Evolutionary conservation across 2,113 vertebrate genomes (phyloP), one percentile per base, ranked within the genome.

Genomic region (Toxostoma redivivum): DNA sequence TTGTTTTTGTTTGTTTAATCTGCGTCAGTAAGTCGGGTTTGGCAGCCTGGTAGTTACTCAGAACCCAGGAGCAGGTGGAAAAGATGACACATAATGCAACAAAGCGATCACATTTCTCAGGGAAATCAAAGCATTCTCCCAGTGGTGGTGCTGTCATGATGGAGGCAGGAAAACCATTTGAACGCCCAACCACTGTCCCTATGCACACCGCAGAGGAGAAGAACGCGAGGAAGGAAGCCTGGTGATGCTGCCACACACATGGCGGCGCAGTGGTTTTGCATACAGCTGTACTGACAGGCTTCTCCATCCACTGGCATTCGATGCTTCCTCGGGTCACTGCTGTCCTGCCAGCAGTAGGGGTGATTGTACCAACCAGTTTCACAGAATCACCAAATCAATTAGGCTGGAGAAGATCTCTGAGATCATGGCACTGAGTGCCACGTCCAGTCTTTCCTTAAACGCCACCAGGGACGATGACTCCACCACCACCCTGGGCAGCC

Each of bases 101-200:
- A 78, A 76, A 73, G 73, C 3, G 0, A 53, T 53, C 15, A 5
- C 80, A 62, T 64, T 80, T 73, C 51, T 94, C 42, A 72, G 56
- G 40, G 73, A 96, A 94, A 94, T 90, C 70, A 95, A 92, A 94
- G 86, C 53, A 42, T 67, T 69, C 53, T 92, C 78, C 54, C 47
- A 62, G 38, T 15, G 47, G 38, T 22, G 35, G 19, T 71, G 47
- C 44, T 58, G 30, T 62, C 73, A 35, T 15, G 60, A 25, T n/a
- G 80, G 72, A 88, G 50, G 64, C 62, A 90, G 35, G 62, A 81
- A 70, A 80, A n/a, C 33, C n/a, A 30, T 48, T 25, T 66, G 58
- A 74, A 72, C 35, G 72, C n/a, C 61, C 57, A 65, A 37, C 30
- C 22, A 15, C 51, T 48, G 48, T 30, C 18, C 61, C 6, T 40